Conservation (phyloP, 2,113 vertebrate genomes). For the Abramis brama region DNA sequence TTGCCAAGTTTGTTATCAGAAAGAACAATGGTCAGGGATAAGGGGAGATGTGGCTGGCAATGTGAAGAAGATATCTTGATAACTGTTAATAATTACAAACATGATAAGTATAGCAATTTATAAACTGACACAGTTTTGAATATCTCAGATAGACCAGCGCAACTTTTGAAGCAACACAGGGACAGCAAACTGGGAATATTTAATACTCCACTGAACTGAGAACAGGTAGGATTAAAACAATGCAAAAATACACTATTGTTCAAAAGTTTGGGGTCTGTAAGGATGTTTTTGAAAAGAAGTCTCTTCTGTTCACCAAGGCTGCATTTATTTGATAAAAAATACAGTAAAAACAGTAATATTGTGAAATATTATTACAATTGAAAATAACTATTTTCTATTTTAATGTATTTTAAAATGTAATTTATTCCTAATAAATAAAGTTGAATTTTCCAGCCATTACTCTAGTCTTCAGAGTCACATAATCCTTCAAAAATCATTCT, state of each 20-base stretch:
- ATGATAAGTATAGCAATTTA: conserved; percentile 67
- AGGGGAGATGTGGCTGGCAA: conserved; percentile 48
- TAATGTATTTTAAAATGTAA: no score
- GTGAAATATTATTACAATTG: no score
- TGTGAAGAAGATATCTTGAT: conserved; percentile 60
- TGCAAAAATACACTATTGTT: not conserved
- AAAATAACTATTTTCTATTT: no score
- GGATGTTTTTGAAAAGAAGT: not conserved
- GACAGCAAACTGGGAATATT: not conserved
- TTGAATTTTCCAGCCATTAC: no score
- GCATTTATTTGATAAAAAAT: no score
- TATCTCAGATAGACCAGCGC: conserved; percentile 54
- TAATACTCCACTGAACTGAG: not conserved
- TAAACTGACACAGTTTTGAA: conserved; percentile 48
- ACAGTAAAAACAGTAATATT: no score
- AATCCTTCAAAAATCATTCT: no score
- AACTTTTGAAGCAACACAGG: conserved; percentile 31
- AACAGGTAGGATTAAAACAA: conserved; percentile 32
- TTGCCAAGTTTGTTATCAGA: conserved; percentile 65
- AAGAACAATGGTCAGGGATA: conserved; percentile 79
- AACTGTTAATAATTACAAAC: conserved; percentile 79
- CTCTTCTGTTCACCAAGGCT: no score
- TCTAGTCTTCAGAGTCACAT: no score
- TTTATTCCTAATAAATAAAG: no score
- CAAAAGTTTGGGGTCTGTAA: not conserved